These are phyloP conservation scores for Sebastes iracundus DNA, from an alignment of 2,797 vertebrate genomes.

Conservation along the genomic window DNA sequence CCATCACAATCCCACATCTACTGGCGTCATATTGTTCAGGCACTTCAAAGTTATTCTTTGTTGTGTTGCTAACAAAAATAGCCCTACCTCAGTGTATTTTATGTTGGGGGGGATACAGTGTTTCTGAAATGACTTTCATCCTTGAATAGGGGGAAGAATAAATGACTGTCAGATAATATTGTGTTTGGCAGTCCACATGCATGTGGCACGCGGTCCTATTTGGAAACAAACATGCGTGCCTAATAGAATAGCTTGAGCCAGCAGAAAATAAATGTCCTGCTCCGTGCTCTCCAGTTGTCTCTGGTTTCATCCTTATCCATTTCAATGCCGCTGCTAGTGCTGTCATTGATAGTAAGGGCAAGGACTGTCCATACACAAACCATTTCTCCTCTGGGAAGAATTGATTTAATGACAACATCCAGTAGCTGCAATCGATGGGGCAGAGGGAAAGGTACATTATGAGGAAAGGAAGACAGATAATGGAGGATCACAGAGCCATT, in stretches of 20 bases:
- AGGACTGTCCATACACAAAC: conserved; percentile 82
- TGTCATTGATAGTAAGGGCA: conserved; percentile 74
- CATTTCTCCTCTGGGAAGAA: conserved; percentile 81
- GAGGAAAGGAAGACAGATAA: conserved; percentile 81
- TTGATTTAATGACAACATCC: conserved; percentile 85
- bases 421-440: conserved; percentile 81
- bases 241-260: conserved; percentile 51
- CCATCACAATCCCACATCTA: conserved; percentile 26
- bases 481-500: conserved; percentile 81
- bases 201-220: conserved; percentile 28
- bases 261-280: conserved; percentile 67
- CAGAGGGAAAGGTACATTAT: conserved; percentile 80
- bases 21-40: background rate
- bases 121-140: conserved; percentile 58
- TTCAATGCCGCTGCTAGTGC: conserved; percentile 54
- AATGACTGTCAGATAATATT: conserved; percentile 55
- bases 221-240: conserved; percentile 63
- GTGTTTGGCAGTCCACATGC: conserved; percentile 23
- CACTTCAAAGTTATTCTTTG: conserved; percentile 53
- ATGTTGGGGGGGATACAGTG: conserved; percentile 18
- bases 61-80: conserved; percentile 32
- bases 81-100: conserved; percentile 36
- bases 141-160: conserved; percentile 50
- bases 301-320: conserved; percentile 74
- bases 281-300: conserved; percentile 56